phyloP scores from a whole-genome alignment of 2,888 invertebrate genomes.

The Mimumesa dahlbomi region DNA sequence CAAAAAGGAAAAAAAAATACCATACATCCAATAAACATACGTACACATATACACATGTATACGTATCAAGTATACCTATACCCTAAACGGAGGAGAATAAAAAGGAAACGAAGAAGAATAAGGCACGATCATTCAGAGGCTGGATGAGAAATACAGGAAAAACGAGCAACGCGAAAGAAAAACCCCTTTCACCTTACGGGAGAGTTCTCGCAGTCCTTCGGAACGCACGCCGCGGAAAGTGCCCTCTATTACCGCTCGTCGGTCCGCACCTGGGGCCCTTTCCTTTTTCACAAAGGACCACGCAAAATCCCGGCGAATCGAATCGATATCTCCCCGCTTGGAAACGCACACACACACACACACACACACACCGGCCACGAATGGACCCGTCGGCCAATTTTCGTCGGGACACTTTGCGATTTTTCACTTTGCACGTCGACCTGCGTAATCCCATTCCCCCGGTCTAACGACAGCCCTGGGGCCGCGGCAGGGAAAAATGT shows the following conservation, averaged over 20 bases:
- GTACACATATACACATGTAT: too few relatives aligned
- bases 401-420: conserved; percentile 55
- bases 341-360: too few relatives aligned
- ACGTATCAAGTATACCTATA: too few relatives aligned
- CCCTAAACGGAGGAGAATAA: too few relatives aligned
- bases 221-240: conserved; percentile 56
- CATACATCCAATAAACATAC: too few relatives aligned
- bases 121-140: not conserved
- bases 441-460: conserved; percentile 44
- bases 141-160: conserved; percentile 2
- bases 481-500: conserved; percentile 30
- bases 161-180: conserved; percentile 15
- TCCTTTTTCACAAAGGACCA: conserved; percentile 33
- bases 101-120: conserved; percentile 2
- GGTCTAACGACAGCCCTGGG: conserved; percentile 47
- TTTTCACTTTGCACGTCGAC: conserved; percentile 59
- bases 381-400: conserved; percentile 59
- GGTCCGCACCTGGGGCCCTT: conserved; percentile 59
- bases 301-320: conserved; percentile 59
- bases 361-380: conserved; percentile 25
- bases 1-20: too few relatives aligned
- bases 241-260: conserved; percentile 57
- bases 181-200: conserved; percentile 26
- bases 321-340: conserved; percentile 58
- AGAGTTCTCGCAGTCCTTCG: conserved; percentile 44